A percentile compares a stretch with the other conserved stretches of the same genome.
phyloP scores from a whole-genome alignment of 2,797 vertebrate genomes.

The Aeoliscus strigatus region DNA sequence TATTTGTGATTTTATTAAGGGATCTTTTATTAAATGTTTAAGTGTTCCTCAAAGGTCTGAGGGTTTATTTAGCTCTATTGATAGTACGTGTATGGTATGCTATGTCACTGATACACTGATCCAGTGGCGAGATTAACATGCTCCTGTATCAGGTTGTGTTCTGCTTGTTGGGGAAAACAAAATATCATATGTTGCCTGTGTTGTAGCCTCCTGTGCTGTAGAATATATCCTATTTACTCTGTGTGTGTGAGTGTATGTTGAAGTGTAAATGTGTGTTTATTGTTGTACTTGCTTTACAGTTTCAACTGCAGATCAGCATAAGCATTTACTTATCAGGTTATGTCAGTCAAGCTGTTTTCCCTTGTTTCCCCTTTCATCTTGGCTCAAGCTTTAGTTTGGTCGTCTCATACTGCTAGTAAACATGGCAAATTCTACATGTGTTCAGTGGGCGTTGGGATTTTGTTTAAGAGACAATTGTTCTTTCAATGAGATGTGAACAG shows the following conservation, averaged over 20 bases:
- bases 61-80: conserved; percentile 48
- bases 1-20: too few relatives aligned
- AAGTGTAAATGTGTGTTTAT: not conserved
- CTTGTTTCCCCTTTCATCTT: conserved; percentile 8
- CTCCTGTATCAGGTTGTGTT: conserved; percentile 34
- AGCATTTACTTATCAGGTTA: too few relatives aligned
- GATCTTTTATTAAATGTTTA: conserved; percentile 3
- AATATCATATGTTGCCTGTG: conserved; percentile 41
- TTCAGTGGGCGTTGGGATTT: too few relatives aligned
- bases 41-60: conserved; percentile 3
- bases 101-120: conserved; percentile 33
- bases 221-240: not conserved
- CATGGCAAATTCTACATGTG: too few relatives aligned
- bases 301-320: too few relatives aligned
- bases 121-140: conserved; percentile 23
- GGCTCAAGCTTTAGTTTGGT: conserved; percentile 9
- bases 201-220: conserved; percentile 1
- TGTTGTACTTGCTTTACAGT: not conserved
- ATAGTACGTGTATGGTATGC: conserved; percentile 39
- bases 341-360: conserved; percentile 17
- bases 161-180: conserved; percentile 34
- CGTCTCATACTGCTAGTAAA: conserved; percentile 1
- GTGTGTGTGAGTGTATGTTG: too few relatives aligned
- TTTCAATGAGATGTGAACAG: too few relatives aligned
- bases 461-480: too few relatives aligned